A percentile compares a stretch with the other conserved stretches of the same genome.
phyloP scores from a whole-genome alignment of 2,113 vertebrate genomes.

The Terrapene triunguis region DNA sequence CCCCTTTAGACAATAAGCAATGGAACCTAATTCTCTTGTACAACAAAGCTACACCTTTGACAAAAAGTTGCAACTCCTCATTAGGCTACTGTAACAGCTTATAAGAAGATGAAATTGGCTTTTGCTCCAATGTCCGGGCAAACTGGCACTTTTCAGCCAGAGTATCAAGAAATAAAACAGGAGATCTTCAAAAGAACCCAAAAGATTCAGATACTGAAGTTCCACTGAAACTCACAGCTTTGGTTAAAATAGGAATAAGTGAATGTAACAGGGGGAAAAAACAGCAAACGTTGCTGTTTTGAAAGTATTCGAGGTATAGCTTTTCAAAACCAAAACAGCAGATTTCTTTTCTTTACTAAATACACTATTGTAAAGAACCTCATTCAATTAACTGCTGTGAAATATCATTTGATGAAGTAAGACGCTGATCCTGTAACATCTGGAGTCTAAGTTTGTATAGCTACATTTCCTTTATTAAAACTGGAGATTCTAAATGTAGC shows the following conservation, averaged over 20 bases:
- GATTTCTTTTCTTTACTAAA: background rate
- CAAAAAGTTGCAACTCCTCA: background rate
- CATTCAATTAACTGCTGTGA: background rate
- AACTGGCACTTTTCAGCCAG: background rate
- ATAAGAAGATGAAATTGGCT: background rate
- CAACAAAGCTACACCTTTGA: background rate
- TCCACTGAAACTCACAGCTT: background rate
- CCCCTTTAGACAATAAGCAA: background rate
- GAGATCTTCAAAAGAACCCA: background rate
- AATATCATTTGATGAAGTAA: background rate
- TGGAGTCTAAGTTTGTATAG: background rate
- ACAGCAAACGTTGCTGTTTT: background rate
- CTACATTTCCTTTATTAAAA: background rate
- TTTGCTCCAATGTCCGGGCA: background rate
- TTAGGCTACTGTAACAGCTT: background rate
- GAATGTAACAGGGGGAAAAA: background rate
- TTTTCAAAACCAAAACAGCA: background rate
- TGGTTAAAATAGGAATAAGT: background rate
- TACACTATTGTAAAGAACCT: background rate
- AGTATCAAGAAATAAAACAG: background rate
- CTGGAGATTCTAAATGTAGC: rapidly evolving
- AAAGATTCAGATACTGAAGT: background rate
- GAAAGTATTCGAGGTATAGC: background rate
- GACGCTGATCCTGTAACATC: background rate
- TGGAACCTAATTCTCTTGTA: rapidly evolving